These are phyloP conservation scores for Andinoacara biseriatus DNA, from an alignment of 2,113 vertebrate species.

Conservation along the genomic window DNA sequence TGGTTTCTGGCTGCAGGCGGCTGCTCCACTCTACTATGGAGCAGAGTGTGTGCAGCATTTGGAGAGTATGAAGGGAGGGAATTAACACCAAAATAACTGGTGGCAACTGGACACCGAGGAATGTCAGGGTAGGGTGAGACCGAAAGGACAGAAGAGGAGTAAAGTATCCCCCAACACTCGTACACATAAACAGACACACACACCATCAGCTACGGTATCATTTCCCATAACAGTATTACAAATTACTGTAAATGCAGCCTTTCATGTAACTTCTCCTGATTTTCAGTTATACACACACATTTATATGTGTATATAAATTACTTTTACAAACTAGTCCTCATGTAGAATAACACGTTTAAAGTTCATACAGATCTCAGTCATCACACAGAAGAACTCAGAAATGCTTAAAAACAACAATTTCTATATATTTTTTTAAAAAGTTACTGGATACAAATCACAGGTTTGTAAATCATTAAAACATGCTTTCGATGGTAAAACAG, in stretches of 20 bases:
- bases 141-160: constrained; percentile 53
- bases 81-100: constrained; percentile 76
- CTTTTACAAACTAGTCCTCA: neutral
- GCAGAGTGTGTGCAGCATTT: constrained; percentile 44
- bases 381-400: neutral
- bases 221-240: constrained; percentile 14
- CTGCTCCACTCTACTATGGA: constrained; percentile 63
- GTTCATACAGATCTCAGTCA: neutral
- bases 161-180: constrained; percentile 36
- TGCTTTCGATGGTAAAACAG: neutral
- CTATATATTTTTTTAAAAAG: neutral
- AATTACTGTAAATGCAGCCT: neutral
- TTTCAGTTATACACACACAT: neutral
- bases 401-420: neutral
- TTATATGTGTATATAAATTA: neutral
- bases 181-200: constrained; percentile 28
- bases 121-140: constrained; percentile 67
- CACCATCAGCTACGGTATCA: neutral
- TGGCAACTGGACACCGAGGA: constrained; percentile 75
- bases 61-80: constrained; percentile 42
- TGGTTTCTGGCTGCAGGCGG: constrained; percentile 85
- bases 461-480: neutral
- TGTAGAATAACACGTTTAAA: neutral
- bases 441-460: neutral
- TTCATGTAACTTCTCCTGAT: neutral